Conservation (phyloP, 2,113 vertebrate species). For the Pipra filicauda region DNA sequence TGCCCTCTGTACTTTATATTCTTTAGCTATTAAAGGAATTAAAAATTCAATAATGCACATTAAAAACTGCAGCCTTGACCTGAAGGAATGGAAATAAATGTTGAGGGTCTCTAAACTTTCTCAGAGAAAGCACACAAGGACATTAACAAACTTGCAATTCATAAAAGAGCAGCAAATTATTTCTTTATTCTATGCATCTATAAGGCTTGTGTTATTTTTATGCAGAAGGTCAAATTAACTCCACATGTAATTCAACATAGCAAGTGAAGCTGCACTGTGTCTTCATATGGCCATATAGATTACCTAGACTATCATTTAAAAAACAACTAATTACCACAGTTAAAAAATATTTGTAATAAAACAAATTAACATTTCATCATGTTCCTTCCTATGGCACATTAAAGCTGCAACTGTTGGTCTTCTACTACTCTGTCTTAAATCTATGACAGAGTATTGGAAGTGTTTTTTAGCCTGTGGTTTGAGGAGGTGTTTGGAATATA, state of each 20-base stretch:
- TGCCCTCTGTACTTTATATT: slow-evolving; percentile 22
- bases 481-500: slow-evolving; percentile 42
- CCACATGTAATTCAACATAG: slow-evolving; percentile 2
- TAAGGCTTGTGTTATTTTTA: slow-evolving; percentile 8
- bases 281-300: slow-evolving; percentile 6
- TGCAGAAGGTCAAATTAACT: slow-evolving; percentile 8
- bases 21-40: slow-evolving; percentile 32
- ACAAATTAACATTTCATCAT: slow-evolving; percentile 57
- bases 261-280: slow-evolving; percentile 8
- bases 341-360: slow-evolving; percentile 60
- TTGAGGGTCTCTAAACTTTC: background rate
- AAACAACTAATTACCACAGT: slow-evolving; percentile 41
- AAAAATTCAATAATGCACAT: slow-evolving; percentile 35
- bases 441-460: slow-evolving; percentile 11
- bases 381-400: slow-evolving; percentile 42
- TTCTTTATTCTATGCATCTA: slow-evolving; percentile 29
- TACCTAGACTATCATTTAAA: slow-evolving; percentile 54
- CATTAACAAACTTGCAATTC: background rate
- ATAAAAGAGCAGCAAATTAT: slow-evolving; percentile 32
- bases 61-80: slow-evolving; percentile 19
- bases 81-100: slow-evolving; percentile 19
- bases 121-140: slow-evolving; percentile 11
- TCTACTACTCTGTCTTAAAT: slow-evolving; percentile 1
- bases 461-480: slow-evolving; percentile 41
- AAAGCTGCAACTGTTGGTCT: background rate